Evolutionary conservation across 2,797 vertebrate species (phyloP), one percentile per base, ranked within the genome.

Genomic region (Neomorphus geoffroyi): DNA sequence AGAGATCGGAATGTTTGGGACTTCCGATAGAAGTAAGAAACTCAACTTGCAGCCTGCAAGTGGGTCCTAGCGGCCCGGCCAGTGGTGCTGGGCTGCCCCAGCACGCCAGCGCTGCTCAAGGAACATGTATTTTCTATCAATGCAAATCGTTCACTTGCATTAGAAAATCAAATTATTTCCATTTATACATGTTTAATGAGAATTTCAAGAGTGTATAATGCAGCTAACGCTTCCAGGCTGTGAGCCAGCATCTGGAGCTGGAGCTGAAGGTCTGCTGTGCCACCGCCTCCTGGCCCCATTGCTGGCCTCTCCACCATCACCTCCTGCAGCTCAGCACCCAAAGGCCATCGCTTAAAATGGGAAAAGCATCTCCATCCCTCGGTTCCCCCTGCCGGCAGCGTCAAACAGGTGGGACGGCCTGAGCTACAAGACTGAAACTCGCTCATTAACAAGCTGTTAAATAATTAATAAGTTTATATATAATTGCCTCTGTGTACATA

Each of bases 401-500:
- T 64, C 75, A 43, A 75, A 37, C 1, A 8, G 32, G 32, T 7
- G 32, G 35, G 43, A 66, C 2, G 4, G 75, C 84, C 72, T 14
- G 14, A 86, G 80, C 64, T 17, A 11, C 1, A 6, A 77, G 62
- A 73, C 69, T 3, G 2, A 90, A 88, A 80, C 96, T 78, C 2
- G 1, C 93, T 97, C 97, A 93, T 97, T 97, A 98, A 96, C 94
- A 95, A 94, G 95, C 96, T 97, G 96, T 95, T 98, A 97, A 97
- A 98, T 98, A 98, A 98, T 98, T 98, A 98, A 98, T 98, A 97
- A 97, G 98, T 98, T 97, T 97, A 94, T 97, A 97, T 98, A 98
- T 98, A 98, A 98, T 98, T 98, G 97, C 95, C 96, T 97, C 97
- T 96, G 97, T 96, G 97, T 97, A 97, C 98, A 97, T 97, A 97